Evolutionary conservation across 1,140 invertebrate species (phyloP), one percentile per base, ranked within the genome.

Genomic region (Drosophila melanogaster): DNA sequence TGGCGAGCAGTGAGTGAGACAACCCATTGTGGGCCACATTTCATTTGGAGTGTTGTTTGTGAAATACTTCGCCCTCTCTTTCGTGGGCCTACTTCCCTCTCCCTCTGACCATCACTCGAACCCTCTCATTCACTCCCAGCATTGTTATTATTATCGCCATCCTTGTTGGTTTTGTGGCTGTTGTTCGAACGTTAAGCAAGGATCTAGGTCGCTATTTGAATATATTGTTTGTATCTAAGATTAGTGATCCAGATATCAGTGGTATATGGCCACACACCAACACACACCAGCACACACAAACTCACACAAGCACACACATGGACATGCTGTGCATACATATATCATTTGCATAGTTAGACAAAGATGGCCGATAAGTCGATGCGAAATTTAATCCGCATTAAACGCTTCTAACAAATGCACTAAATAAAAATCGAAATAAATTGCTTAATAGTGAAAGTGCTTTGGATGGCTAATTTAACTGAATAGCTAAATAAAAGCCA

Each of bases 131-230:
- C 17, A 24, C 71, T 62, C 43, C 57, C 37, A 58, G 71, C 79
- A 80, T 80, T 85, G 81, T 85, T 84, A 77, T 77, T 84, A 85
- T 85, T 85, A 87, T 84, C 81, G 81, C 58, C 69, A 65, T 75
- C 77, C 30, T 61, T 79, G 74, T 59, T 70, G 40, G 53, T 38
- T 41, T 37, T 79, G 53, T 67, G 59, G 65, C 50, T 24, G 67
- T 24, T 57, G 67, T 38, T 51, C n/a, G 44, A 61, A 70, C 77
- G 77, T 86, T 74, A 62, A 61, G 78, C 81, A 50, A 72, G 81
- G 81, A 86, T 86, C 83, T 86, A 86, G 81, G 81, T 86, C 81
- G 81, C 81, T 87, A 87, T 86, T 86, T 86, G 81, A 86, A 86
- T 86, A 86, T 86, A 86, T 86, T 86, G 81, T 87, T 86, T 86